Base-by-base conservation (phyloP, 2,113 vertebrate genomes). In the Trinectes maculatus region DNA sequence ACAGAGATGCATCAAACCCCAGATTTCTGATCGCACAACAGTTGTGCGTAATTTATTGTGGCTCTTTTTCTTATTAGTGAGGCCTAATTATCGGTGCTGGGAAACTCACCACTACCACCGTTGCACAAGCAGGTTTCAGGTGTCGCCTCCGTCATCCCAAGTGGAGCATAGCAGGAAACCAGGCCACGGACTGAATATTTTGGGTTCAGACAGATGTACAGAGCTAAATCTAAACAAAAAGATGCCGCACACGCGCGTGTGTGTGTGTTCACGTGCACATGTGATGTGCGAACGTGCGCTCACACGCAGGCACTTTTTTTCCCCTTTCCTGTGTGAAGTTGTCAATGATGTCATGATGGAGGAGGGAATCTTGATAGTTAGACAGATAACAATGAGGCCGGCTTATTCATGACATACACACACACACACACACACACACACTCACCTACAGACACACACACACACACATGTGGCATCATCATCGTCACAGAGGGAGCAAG, bases 401-500 rank as follows among this genome's bases (percentile, higher is more conserved):
- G 43, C 66, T 62, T 72, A 63, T 84, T 83, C 72, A 63, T 62
- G 62, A 51, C 62, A 13, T 13, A 18, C 52, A 59, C 31, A 24
- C 36, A 40, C 61, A 55, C 24, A 40, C 44, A 43, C 58, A 46
- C 21, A 21, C 47, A 12, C 26, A 61, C 21, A 21, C 43, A 51
- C 36, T 49, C 21, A 48, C 33, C 33, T 36, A 37, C n/a, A 71
- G 59, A 65, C 22, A 61, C 34, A 51, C 43, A 49, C 37, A 71
- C 67, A 69, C 56, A 28, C 33, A 37, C 18, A 59, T 62, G 33
- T 37, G 51, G 81, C 87, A 84, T 85, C 84, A 77, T 83, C 80
- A 73, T 83, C 85, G 87, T 89, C 85, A 87, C 81, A 78, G 82
- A 86, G 83, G 86, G 89, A 92, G 89, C 80, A 77, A 69, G 77